These are phyloP conservation scores for Cygnus buccinator DNA, from an alignment of 2,113 vertebrate genomes.

Conservation along the genomic window DNA sequence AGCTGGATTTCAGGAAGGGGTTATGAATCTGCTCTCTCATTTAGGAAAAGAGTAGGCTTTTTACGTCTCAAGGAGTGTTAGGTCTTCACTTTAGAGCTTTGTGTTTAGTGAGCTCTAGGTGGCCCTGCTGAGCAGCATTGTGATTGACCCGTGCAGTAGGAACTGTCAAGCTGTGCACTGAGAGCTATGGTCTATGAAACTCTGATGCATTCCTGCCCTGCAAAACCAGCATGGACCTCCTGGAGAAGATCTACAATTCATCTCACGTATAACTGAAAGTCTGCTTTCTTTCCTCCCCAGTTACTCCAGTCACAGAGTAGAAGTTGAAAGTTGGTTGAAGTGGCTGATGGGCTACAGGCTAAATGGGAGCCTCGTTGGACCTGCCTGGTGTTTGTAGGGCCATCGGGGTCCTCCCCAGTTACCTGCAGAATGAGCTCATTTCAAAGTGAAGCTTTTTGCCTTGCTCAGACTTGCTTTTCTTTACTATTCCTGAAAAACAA, in stretches of 20 bases:
- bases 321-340: not conserved
- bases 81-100: not conserved
- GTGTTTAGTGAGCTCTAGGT: not conserved
- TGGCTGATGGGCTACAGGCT: not conserved
- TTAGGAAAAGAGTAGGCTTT: not conserved
- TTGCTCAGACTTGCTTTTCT: not conserved
- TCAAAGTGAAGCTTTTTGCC: not conserved
- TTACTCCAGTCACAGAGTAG: not conserved
- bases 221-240: not conserved
- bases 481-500: not conserved
- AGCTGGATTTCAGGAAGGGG: not conserved
- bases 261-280: not conserved
- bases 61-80: not conserved
- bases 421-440: not conserved
- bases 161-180: not conserved
- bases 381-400: not conserved
- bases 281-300: not conserved
- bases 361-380: not conserved
- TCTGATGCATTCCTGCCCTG: not conserved
- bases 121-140: not conserved
- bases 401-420: not conserved
- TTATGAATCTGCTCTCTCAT: not conserved
- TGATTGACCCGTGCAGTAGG: not conserved
- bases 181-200: not conserved
- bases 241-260: not conserved